phyloP scores from a whole-genome alignment of 2,113 vertebrate species.

The Tragelaphus scriptus region DNA sequence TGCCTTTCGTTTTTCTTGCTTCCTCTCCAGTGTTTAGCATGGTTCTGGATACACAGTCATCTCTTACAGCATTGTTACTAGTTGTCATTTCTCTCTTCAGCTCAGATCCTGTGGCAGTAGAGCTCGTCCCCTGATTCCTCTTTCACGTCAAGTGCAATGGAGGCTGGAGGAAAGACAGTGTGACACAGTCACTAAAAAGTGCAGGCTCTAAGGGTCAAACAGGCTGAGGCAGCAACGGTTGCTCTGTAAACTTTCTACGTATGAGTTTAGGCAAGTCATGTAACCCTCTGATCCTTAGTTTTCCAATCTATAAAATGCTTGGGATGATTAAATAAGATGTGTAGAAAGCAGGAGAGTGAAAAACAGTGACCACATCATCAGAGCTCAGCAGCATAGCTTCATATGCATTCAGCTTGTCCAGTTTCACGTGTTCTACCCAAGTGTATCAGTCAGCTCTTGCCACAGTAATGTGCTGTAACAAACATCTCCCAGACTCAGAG shows the following conservation, averaged over 20 bases:
- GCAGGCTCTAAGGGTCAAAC: background rate
- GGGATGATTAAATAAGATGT: background rate
- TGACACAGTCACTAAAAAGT: background rate
- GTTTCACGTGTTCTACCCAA: background rate
- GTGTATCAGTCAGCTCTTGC: background rate
- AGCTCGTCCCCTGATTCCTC: background rate
- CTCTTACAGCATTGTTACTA: background rate
- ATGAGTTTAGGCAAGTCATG: background rate
- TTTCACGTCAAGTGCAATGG: background rate
- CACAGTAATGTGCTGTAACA: background rate
- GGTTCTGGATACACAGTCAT: background rate
- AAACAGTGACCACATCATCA: background rate
- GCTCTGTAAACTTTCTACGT: background rate
- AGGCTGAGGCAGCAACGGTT: background rate
- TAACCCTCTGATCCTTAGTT: background rate
- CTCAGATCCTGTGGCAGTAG: background rate
- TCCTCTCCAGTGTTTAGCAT: background rate
- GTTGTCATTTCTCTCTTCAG: background rate
- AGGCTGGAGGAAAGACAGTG: background rate
- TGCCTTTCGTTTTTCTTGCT: background rate
- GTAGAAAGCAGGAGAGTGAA: background rate
- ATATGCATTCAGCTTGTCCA: background rate
- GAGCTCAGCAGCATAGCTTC: too few species aligned
- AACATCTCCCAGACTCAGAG: background rate
- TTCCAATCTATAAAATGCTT: background rate